Evolutionary conservation across 1,140 invertebrate species (phyloP).

Genomic region (Pseudomyrmex gracilis): DNA sequence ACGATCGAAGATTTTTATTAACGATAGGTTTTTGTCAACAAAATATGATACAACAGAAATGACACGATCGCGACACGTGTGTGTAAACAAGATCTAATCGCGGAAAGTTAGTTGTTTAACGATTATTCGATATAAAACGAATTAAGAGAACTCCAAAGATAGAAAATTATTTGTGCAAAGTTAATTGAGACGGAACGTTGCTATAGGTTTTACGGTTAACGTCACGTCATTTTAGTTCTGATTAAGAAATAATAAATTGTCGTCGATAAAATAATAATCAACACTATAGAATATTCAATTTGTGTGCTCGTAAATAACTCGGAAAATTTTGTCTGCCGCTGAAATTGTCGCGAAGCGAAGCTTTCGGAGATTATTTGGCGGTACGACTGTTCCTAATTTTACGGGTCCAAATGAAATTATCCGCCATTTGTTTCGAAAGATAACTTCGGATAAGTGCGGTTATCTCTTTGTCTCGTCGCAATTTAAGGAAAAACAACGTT

Average conservation of each 20-base stretch:
- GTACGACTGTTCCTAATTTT: not conserved
- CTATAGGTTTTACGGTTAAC: constrained; percentile 46
- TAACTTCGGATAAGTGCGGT: not conserved
- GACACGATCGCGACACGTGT: not conserved
- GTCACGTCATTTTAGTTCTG: constrained; percentile 23
- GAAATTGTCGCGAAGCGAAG: not conserved
- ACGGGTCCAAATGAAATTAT: constrained; percentile 20
- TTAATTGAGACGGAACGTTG: constrained; percentile 19
- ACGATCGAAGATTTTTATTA: not conserved
- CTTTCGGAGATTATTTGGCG: constrained; percentile 29
- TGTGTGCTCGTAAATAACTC: constrained; percentile 35
- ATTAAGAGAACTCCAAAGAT: constrained; percentile 21
- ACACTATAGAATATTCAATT: constrained; percentile 24
- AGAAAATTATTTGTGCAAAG: constrained; percentile 14
- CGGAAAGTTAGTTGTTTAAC: constrained; percentile 23
- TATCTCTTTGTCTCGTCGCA: not conserved
- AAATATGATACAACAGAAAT: not conserved
- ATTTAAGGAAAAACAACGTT: constrained; percentile 8
- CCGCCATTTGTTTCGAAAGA: not conserved
- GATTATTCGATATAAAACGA: not conserved
- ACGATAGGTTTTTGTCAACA: not conserved
- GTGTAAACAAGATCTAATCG: no score
- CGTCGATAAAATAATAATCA: constrained; percentile 25
- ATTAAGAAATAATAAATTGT: constrained; percentile 50
- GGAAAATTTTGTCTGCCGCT: constrained; percentile 29